Evolutionary conservation across 92 coral and sea anemone genomes (phyloP), one percentile per base, ranked within the genome.

Genomic region (Pocillopora grandis): DNA sequence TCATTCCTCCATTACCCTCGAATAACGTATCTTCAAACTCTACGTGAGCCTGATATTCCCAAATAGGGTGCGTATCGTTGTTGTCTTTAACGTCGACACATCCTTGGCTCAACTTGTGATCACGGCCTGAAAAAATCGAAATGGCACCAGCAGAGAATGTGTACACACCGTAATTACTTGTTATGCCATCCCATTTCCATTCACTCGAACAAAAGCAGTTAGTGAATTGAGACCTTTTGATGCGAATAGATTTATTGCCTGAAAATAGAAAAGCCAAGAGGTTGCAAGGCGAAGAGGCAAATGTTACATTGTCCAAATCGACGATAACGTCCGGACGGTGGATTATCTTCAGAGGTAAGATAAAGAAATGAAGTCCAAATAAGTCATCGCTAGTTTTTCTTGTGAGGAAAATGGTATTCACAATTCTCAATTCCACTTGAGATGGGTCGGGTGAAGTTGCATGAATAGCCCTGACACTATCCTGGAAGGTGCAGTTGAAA

Each of bases 41-140:
- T 56, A 88, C 89, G 13, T 62, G 71, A 33, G 62, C 76, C 18
- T 64, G 74, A 55, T 90, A 88, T 48, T 77, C 66, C 93, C 93
- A 90, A 0, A 18, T 3, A 0, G 82, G 85, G 75, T 83, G 87
- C 12, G 71, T 72, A 59, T 48, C 55, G 23, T 59, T 21, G 21
- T 58, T 35, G 12, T 56, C 36, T 16, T n/a, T 19, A 0, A 12
- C 3, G 0, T 63, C 10, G 11, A 58, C 66, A 52, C 90, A 87
- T 52, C 90, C 77, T 48, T 35, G 42, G 15, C 56, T 52, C 0
- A 12, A 60, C 21, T 15, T 18, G 31, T 21, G 23, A 73, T 76
- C 83, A 10, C 42, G 70, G 27, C 19, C 11, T 67, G 61, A 37
- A 10, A 66, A 2, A 33, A 83, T 10, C 15, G 71, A 19, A 17